Base-by-base conservation (phyloP, 1,140 invertebrate species). In the Sinella curviseta region DNA sequence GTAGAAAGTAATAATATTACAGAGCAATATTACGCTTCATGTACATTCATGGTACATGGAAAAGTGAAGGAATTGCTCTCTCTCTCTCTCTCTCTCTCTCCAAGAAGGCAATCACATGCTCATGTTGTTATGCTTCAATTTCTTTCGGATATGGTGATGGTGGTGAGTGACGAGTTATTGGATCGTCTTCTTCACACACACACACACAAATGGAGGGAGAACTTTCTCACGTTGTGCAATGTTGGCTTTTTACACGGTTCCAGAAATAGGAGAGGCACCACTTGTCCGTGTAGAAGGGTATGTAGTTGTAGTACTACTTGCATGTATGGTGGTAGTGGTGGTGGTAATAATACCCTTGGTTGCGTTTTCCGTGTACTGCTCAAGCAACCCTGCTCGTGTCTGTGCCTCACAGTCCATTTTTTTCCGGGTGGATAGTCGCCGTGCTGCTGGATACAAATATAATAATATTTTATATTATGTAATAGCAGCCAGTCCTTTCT, bases 11-110 rank as follows among this genome's bases (percentile, higher is more conserved):
- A 65, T 65, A 26, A n/a, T 65, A 65, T 65, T 65, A 65, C 57
- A 65, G 57, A n/a, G 65, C n/a, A 70, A 70, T 70, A 70, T 70
- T 70, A 70, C 65, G 65, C 26, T 33, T 70, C 31, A 70, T 70
- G 24, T 70, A 70, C 65, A 33, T 70, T 70, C 65, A 70, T 70
- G n/a, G 65, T 70, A 24, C 8, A 70, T 8, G 8, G 31, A 33
- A 70, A n/a, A 26, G 24, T 14, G 57, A 60, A 26, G 24, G 57
- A 60, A 26, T 60, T 26, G 57, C 12, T 26, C 57, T 12, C n/a
- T n/a, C n/a, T n/a, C n/a, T n/a, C n/a, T n/a, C n/a, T n/a, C n/a
- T n/a, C n/a, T n/a, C n/a, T n/a, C n/a, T n/a, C 8, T 4, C 31
- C 4, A 33, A 33, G 31, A 30, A 70, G 26, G 65, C 31, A 70